These are phyloP conservation scores for Bradypodion ventrale DNA, from an alignment of 2,797 vertebrate species.

Conservation along the genomic window DNA sequence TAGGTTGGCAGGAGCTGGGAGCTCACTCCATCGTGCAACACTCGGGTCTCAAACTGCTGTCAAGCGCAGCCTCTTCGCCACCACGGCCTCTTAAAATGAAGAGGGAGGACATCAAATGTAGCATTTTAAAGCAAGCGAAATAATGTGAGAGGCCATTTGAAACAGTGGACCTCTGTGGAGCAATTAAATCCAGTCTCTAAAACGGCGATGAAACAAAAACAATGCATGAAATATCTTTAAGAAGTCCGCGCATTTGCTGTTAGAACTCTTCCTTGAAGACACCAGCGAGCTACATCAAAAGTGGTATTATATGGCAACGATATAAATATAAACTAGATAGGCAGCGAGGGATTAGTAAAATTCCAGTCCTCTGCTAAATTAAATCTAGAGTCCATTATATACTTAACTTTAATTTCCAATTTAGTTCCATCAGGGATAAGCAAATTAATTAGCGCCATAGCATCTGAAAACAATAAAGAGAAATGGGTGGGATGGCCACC, in stretches of 20 bases:
- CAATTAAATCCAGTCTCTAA: too few species aligned
- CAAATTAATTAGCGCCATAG: slow-evolving; percentile 15
- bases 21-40: too few species aligned
- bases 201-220: not conserved
- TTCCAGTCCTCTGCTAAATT: not conserved
- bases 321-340: not conserved
- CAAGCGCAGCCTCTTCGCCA: too few species aligned
- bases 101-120: not conserved
- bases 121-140: too few species aligned
- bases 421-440: slow-evolving; percentile 2
- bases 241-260: not conserved
- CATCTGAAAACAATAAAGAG: not conserved
- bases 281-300: not conserved
- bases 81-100: not conserved
- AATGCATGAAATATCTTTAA: not conserved
- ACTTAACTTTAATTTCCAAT: slow-evolving; percentile 17
- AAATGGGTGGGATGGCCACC: not conserved
- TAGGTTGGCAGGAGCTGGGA: too few species aligned
- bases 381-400: not conserved
- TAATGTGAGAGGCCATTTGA: too few species aligned
- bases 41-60: too few species aligned
- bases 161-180: too few species aligned
- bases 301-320: not conserved
- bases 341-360: not conserved
- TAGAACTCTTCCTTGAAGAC: not conserved